These are phyloP conservation scores for Metallyticus violacea DNA, from an alignment of 2,888 invertebrate genomes.

Conservation along the genomic window DNA sequence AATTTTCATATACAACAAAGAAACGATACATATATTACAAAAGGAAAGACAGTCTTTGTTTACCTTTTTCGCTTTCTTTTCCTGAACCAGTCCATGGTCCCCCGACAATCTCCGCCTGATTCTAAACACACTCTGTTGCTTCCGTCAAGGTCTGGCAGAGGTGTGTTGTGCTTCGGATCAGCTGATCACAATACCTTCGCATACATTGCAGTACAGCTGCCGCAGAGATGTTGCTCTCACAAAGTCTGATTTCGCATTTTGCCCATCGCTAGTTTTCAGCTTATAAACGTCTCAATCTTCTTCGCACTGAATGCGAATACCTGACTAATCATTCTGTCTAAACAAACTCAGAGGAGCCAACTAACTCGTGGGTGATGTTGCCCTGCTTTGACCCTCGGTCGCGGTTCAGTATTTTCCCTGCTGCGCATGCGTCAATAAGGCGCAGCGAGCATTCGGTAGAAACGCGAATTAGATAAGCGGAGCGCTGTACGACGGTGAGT, in stretches of 20 bases:
- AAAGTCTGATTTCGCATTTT: background rate
- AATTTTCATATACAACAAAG: too few relatives aligned
- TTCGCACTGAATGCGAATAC: background rate
- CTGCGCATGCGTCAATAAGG: background rate
- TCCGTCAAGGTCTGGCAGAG: background rate
- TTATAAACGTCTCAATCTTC: background rate
- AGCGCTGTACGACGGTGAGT: background rate
- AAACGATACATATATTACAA: too few relatives aligned
- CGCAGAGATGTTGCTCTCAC: background rate
- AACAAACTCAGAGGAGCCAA: background rate
- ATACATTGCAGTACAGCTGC: background rate
- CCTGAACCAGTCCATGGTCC: conserved; percentile 7
- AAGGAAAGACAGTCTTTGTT: too few relatives aligned
- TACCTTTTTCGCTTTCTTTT: conserved; percentile 14
- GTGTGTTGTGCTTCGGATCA: background rate
- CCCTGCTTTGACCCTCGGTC: background rate
- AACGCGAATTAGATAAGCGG: background rate
- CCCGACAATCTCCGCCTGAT: background rate
- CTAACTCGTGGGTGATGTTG: background rate
- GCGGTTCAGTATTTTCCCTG: background rate
- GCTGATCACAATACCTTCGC: conserved; percentile 2
- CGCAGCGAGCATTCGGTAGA: background rate
- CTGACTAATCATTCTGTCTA: background rate
- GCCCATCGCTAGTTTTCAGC: background rate
- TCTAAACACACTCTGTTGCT: background rate